Evolutionary conservation across 2,888 invertebrate genomes (phyloP).

Genomic region (Caenorhabditis doughertyi): DNA sequence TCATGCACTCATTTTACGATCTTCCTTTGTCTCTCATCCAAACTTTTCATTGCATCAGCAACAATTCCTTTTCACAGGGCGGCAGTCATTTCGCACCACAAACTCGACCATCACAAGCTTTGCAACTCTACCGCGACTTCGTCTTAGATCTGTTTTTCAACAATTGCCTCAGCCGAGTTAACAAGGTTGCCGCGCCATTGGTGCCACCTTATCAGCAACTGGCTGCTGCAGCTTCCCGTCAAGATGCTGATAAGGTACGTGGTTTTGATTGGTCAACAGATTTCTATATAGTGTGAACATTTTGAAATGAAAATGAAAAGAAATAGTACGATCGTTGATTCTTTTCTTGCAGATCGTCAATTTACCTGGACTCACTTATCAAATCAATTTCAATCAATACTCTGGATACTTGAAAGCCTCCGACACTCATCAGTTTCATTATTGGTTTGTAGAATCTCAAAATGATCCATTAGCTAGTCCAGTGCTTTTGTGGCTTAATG

Average conservation of each 20-base stretch:
- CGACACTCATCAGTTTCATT: conserved; percentile 64
- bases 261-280: background rate
- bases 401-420: conserved; percentile 72
- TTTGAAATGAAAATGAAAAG: background rate
- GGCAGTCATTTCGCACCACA: conserved; percentile 69
- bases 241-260: conserved; percentile 60
- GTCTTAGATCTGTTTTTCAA: conserved; percentile 55
- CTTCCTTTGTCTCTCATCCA: background rate
- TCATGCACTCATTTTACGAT: background rate
- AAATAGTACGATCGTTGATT: background rate
- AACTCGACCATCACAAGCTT: conserved; percentile 63
- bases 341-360: conserved; percentile 48
- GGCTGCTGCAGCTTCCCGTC: conserved; percentile 19
- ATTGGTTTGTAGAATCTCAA: conserved; percentile 72
- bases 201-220: conserved; percentile 58
- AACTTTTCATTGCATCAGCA: conserved; percentile 19
- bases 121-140: conserved; percentile 68
- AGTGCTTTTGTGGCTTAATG: conserved; percentile 73
- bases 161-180: conserved; percentile 65
- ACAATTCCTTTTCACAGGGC: conserved; percentile 56
- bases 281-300: conserved; percentile 23
- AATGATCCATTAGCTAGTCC: conserved; percentile 62
- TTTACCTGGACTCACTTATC: conserved; percentile 70
- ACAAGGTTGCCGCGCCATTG: conserved; percentile 62
- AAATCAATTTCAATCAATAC: conserved; percentile 73